Base-by-base conservation (phyloP, 2,113 vertebrate species). In the Numida meleagris region DNA sequence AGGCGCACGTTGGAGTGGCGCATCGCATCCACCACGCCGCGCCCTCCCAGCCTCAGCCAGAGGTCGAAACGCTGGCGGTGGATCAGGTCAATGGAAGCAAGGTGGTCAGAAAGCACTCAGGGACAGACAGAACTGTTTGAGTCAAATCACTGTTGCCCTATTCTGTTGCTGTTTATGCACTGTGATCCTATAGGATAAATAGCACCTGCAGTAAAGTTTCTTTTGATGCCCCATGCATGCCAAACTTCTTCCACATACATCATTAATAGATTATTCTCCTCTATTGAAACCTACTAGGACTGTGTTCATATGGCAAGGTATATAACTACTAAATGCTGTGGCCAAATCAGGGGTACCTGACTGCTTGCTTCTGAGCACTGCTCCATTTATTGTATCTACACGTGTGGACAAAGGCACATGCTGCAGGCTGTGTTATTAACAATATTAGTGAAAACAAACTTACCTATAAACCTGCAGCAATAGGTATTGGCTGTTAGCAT, bases 91-190 rank as follows among this genome's bases (percentile, higher is more conserved):
- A 97, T 0, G 98, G 97, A 14, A 98, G 98, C 81, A 99, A 99
- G 95, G 99, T 97, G 51, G 98, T 98, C 88, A 97, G 99, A 89
- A 99, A 99, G 98, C 98, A 98, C 95, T 98, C 99, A 6, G 99
- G 98, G 93, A 95, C 98, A 5, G 99, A 99, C 98, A 99, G 99
- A 98, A 99, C 99, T 98, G 99, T 99, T 97, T 99, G 96, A 97
- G 74, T 18, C 48, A 88, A 91, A 20, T 73, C 88, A 96, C 46
- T 86, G 66, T 75, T 57, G 92, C 96, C 83, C 91, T 90, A 84
- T 77, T 97, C 92, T 67, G 76, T 95, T 95, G 98, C 98, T 98
- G 97, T 97, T 97, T 85, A 97, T 82, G 97, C 98, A 98, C 98
- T 97, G 96, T 97, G 97, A 97, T 83, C 97, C 95, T 90, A 89